A percentile compares a stretch with the other conserved stretches of the same genome.
Evolutionary conservation across 2,888 invertebrate genomes (phyloP).

Genomic region (Ophion ellenae): DNA sequence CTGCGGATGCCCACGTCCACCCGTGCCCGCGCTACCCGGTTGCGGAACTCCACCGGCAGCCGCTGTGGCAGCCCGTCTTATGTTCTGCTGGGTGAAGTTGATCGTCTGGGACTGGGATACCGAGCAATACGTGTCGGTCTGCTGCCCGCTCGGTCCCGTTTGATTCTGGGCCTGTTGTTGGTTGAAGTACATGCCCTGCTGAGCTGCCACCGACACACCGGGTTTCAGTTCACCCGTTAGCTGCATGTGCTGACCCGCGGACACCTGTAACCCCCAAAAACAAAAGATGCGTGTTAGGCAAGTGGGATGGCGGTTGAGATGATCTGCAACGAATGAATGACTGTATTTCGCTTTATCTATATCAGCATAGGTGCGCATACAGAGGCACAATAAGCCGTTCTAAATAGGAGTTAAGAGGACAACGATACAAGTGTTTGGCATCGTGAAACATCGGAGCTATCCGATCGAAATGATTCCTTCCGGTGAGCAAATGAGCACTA

Average conservation of each 20-base stretch:
- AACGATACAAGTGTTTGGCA: slow-evolving; percentile 4
- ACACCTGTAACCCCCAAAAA: slow-evolving; percentile 86
- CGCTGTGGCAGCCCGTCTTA: slow-evolving; percentile 85
- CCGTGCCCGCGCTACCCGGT: slow-evolving; percentile 69
- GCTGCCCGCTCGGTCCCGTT: slow-evolving; percentile 78
- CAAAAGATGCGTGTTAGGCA: slow-evolving; percentile 51
- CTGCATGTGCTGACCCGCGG: slow-evolving; percentile 94
- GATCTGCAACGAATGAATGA: too few relatives aligned
- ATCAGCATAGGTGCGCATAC: not conserved
- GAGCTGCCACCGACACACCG: slow-evolving; percentile 92
- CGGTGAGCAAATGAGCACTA: not conserved
- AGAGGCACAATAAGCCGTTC: not conserved
- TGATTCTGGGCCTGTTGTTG: slow-evolving; percentile 81
- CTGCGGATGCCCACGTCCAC: slow-evolving; percentile 78
- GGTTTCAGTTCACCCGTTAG: slow-evolving; percentile 89
- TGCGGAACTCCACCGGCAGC: slow-evolving; percentile 81
- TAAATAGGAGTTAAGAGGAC: not conserved
- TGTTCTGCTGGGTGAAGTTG: slow-evolving; percentile 91
- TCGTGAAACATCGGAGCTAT: not conserved
- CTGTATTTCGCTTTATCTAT: slow-evolving; percentile 5
- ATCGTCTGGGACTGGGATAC: slow-evolving; percentile 94
- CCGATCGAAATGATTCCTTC: not conserved
- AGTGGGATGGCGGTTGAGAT: slow-evolving; percentile 12
- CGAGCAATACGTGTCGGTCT: slow-evolving; percentile 87
- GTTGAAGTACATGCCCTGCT: slow-evolving; percentile 92